Base-by-base conservation (phyloP, 1,140 invertebrate species). In the Galendromus occidentalis region DNA sequence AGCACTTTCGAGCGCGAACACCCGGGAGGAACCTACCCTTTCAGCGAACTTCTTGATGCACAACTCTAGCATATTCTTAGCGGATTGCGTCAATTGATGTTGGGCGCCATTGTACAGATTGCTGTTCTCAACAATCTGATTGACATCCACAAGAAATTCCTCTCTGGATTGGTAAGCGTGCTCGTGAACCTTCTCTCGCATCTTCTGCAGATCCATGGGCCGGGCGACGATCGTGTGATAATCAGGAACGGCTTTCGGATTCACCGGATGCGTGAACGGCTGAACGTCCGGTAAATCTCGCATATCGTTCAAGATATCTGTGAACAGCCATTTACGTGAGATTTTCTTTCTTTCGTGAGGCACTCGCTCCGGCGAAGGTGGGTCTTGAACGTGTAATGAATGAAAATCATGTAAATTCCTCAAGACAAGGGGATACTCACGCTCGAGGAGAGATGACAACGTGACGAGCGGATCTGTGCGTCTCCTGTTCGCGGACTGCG, bases 131-230 rank as follows among this genome's bases (percentile, higher is more conserved):
- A 94, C 85, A 68, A 99, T 96, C 73, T 92, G 88, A 76, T 91
- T 89, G 1, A 98, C 85, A 76, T 98, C 95, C 0, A 84, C 83
- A 0, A 98, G 76, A 76, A 98, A 97, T 69, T 94, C 88, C 75
- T 94, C 91, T 22, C 94, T 78, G 68, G 85, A 91, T 68, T 90
- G 87, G 75, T 98, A 98, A 71, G 88, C 88, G 70, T 92, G 91
- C 71, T 90, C 84, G 9, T 91, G 78, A 1, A 97, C 77, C 74
- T 91, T 91, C 69, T 96, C 92, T 66, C 92, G 77, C 67, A 99
- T 96, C 0, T 88, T 92, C 76, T 97, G 93, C 42, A 99, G 76
- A 76, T 98, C 94, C 88, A 98, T 98, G 0, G 95, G 95, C 66
- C 86, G 81, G 42, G 84, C 83, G 7, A 99, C 82, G 33, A 96